Evolutionary conservation across 2,888 invertebrate species (phyloP), one percentile per base, ranked within the genome.

Genomic region (Apodemia mormo): DNA sequence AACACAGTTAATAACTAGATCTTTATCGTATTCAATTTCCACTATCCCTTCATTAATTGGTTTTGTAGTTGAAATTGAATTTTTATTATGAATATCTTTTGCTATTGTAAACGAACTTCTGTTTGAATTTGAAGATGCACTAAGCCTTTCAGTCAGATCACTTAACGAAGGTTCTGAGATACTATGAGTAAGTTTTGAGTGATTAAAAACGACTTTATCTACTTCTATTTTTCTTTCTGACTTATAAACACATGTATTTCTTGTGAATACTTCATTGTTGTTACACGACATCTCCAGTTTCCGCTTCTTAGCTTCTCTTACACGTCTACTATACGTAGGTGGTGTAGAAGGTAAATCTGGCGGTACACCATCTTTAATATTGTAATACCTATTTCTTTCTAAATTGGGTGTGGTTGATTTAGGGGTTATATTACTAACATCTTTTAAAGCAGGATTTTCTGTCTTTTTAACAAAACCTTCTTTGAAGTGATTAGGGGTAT

Each of bases 381-480:
- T 70, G 68, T 84, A 87, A 71, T 83, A 85, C 73, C 84, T 87
- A 76, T 83, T 82, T 66, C 86, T 85, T 9, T 91, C 91, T 64
- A 83, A 81, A 29, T 80, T 87, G 6, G 93, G 90, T 1, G 91
- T 92, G 0, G 80, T 82, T 22, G 90, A 85, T 29, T 87, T 94
- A 1, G 95, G 94, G 3, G 95, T 95, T n/a, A 95, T 89, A 78
- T 95, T 95, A 78, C 95, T 95, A 9, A 95, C 94, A 80, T 95
- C 95, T 82, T 94, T 93, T 0, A 95, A 83, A 10, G 92, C 92
- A 69, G 87, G 77, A 1, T 84, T 90, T 75, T 94, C 94, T 37
- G 89, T 80, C 82, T 94, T 95, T 71, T 94, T 94, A 2, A 88
- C 78, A 37, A 94, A 94, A 3, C 94, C 94, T 75, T 95, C 94